Conservation (phyloP, 2,888 invertebrate species). For the Xylota sylvarum region DNA sequence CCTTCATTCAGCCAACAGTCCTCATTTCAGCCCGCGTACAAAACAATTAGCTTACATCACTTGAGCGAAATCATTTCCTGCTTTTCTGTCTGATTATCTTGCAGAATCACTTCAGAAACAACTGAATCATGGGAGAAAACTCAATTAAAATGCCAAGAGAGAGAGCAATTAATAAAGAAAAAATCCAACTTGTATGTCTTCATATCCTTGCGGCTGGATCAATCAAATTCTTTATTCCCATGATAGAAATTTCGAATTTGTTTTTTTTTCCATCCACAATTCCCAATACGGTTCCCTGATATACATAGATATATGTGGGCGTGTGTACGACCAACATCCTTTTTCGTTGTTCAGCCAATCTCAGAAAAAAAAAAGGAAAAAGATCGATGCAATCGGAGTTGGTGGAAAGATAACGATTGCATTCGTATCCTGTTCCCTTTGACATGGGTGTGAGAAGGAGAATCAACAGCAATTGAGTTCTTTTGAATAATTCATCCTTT, state of each 20-base stretch:
- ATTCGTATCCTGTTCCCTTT: slow-evolving; percentile 30
- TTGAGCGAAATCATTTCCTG: slow-evolving; percentile 38
- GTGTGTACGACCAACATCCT: slow-evolving; percentile 4
- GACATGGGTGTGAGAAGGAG: slow-evolving; percentile 44
- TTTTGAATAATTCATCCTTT: slow-evolving; percentile 76
- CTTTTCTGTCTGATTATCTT: slow-evolving; percentile 43
- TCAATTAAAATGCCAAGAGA: slow-evolving; percentile 66
- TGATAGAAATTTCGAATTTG: slow-evolving; percentile 21
- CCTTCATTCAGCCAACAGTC: slow-evolving; percentile 18
- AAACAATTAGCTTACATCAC: slow-evolving; percentile 43
- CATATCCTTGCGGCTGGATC: slow-evolving; percentile 33
- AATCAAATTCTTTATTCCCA: slow-evolving; percentile 42
- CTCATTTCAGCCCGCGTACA: too few species aligned
- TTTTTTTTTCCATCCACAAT: slow-evolving; percentile 15
- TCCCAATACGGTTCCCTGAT: neutral
- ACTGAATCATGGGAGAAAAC: slow-evolving; percentile 43
- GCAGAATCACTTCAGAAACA: slow-evolving; percentile 44
- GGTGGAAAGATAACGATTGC: slow-evolving; percentile 59
- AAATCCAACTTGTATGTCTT: slow-evolving; percentile 19
- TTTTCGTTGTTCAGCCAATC: slow-evolving; percentile 26
- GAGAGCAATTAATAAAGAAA: slow-evolving; percentile 59
- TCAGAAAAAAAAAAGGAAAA: neutral
- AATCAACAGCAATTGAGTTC: slow-evolving; percentile 72
- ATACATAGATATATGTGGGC: neutral
- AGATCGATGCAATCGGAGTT: slow-evolving; percentile 53